Percentiles rank a stretch among this genome's conserved stretches.
Evolutionary conservation across 2,797 vertebrate species (phyloP).

Genomic region (Arrhamphus sclerolepis): DNA sequence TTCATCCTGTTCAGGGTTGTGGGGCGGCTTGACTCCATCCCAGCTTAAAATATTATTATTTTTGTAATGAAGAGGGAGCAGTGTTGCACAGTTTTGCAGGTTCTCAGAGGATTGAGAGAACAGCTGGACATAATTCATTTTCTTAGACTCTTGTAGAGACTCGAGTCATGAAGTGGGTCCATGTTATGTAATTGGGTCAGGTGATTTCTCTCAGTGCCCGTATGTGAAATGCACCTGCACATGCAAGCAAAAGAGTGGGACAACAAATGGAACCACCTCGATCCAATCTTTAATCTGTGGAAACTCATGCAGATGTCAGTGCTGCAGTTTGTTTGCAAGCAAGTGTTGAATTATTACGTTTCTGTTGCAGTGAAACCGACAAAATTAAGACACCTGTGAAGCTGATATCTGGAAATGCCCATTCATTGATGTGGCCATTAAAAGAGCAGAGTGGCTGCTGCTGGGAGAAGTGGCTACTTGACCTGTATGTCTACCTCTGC

Average conservation of each 20-base stretch:
- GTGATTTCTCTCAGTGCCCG: not conserved
- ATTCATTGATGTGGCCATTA: not conserved
- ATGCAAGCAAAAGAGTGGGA: not conserved
- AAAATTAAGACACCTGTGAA: not conserved
- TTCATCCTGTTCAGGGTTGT: too few relatives aligned
- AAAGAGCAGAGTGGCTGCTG: not conserved
- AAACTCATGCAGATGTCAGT: not conserved
- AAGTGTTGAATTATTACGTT: not conserved
- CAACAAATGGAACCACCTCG: too few relatives aligned
- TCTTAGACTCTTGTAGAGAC: not conserved
- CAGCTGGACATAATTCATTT: too few relatives aligned
- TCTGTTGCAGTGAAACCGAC: not conserved
- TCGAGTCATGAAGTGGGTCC: not conserved
- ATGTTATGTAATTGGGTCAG: too few relatives aligned
- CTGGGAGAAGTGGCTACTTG: not conserved
- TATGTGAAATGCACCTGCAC: not conserved
- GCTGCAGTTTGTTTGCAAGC: not conserved
- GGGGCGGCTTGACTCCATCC: too few relatives aligned
- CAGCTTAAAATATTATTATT: too few relatives aligned
- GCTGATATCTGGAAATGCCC: not conserved
- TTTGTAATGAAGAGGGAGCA: too few relatives aligned
- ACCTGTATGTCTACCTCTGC: too few relatives aligned
- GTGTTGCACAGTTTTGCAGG: too few relatives aligned
- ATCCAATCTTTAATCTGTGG: not conserved
- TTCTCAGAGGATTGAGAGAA: too few relatives aligned